Evolutionary conservation across 2,113 vertebrate species (phyloP), one percentile per base, ranked within the genome.

Genomic region (Bucco capensis): DNA sequence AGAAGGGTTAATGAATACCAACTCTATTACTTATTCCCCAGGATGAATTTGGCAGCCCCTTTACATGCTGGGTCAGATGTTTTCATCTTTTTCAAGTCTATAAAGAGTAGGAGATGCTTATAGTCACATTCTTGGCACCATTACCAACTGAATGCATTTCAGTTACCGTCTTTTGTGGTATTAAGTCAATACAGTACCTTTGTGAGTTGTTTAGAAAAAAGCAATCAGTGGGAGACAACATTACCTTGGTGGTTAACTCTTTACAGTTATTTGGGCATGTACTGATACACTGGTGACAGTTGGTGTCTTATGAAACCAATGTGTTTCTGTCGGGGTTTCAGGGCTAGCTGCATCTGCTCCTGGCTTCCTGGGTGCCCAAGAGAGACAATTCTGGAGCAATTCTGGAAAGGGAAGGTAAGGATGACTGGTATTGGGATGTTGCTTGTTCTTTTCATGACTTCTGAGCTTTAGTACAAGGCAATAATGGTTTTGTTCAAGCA

Each of bases 1-100:
- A 76, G 73, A 62, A 91, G 79, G 66, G 73, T 82, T 92, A 90
- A 89, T 79, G 67, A 92, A 88, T 86, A 82, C 51, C 76, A 73
- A 19, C 76, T 84, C 37, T 38, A 40, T 87, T 71, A 30, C 51
- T 93, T 62, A 40, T 28, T 57, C 58, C 86, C 46, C 64, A 37
- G 69, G 64, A 76, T 70, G 79, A 75, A 75, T 84, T 84, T 92
- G 91, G 81, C 88, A 92, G 14, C 47, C 64, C 44, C 17, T 93
- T 76, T 53, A 40, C 56, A 27, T 30, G 15, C 33, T 81, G 80
- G 64, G 60, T 38, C 4, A 1, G 66, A 88, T 78, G 65, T 89
- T 93, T 78, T 37, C 38, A 31, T 75, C 67, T 72, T 92, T 94
- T 86, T 79, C 22, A 37, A 67, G 38, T 82, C 83, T 88, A 64